Evolutionary conservation across 2,113 vertebrate species (phyloP).

Genomic region (Odontophorus gujanensis): DNA sequence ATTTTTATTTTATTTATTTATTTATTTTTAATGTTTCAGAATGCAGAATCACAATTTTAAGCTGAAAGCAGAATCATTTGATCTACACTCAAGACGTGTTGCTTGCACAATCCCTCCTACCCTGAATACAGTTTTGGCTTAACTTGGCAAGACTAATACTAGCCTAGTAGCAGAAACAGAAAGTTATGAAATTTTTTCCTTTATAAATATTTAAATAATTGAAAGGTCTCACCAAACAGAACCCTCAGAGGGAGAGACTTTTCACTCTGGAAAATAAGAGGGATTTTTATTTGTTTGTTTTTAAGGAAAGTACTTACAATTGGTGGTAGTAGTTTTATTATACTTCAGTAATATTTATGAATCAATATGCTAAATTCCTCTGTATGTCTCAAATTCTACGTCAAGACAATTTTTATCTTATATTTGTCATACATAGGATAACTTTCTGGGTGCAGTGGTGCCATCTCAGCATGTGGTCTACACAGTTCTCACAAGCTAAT

Average conservation of each 20-base stretch:
- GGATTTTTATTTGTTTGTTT: not conserved
- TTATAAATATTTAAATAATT: not conserved
- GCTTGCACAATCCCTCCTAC: not conserved
- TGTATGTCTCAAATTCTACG: not conserved
- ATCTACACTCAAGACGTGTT: not conserved
- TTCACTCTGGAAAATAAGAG: not conserved
- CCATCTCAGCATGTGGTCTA: constrained; percentile 37
- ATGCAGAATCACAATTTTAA: not conserved
- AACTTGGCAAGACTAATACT: not conserved
- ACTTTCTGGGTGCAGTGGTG: not conserved
- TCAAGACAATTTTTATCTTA: constrained; percentile 28
- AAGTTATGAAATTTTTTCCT: not conserved
- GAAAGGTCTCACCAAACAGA: not conserved
- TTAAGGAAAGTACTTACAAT: not conserved
- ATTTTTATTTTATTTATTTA: not conserved
- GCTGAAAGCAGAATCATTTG: constrained; percentile 10
- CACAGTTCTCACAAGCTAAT: constrained; percentile 24
- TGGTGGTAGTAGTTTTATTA: not conserved
- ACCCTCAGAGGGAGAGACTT: not conserved
- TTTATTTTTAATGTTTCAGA: not conserved
- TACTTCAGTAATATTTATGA: not conserved
- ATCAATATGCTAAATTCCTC: constrained; percentile 4
- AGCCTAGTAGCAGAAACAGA: not conserved
- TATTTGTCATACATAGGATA: not conserved
- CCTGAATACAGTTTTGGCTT: not conserved